A percentile compares a stretch with the other conserved stretches of the same genome.
phyloP scores from a whole-genome alignment of 2,797 vertebrate species.

The Chelmon rostratus region DNA sequence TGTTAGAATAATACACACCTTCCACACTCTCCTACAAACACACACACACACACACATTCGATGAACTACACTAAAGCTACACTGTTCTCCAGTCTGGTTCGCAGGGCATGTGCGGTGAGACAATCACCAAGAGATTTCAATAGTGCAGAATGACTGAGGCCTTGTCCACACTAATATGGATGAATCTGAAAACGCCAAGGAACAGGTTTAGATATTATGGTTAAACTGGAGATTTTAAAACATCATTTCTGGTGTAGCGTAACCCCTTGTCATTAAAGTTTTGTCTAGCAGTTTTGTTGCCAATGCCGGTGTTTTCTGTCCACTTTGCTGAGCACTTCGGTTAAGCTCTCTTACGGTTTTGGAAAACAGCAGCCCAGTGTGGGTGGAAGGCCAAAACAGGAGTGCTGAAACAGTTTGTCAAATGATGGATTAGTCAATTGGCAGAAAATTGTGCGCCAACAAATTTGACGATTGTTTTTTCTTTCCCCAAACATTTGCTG shows the following conservation, averaged over 20 bases:
- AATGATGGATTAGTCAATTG: conserved; percentile 22
- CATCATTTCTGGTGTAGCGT: background rate
- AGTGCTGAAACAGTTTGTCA: conserved; percentile 19
- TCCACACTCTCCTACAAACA: conserved; percentile 32
- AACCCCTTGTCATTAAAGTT: background rate
- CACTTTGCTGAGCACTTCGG: background rate
- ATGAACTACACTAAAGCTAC: conserved; percentile 42
- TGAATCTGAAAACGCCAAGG: background rate
- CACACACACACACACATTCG: conserved; percentile 25
- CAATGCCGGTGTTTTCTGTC: conserved; percentile 1
- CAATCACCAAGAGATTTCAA: conserved; percentile 28
- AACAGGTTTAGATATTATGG: background rate
- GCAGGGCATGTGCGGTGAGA: conserved; percentile 32
- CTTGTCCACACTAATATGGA: background rate
- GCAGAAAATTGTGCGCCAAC: conserved; percentile 12
- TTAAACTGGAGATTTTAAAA: conserved; percentile 6
- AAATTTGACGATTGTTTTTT: conserved; percentile 6
- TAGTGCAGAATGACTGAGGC: conserved; percentile 9
- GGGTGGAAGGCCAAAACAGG: conserved; percentile 9
- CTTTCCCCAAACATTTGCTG: conserved; percentile 15
- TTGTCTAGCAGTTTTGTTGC: background rate
- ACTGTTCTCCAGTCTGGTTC: conserved; percentile 36
- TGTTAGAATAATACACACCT: conserved; percentile 74
- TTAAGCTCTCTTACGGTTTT: background rate
- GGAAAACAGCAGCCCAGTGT: background rate